These are phyloP conservation scores for Carpatolechia fugitivella DNA, from an alignment of 2,888 invertebrate genomes.

Conservation along the genomic window DNA sequence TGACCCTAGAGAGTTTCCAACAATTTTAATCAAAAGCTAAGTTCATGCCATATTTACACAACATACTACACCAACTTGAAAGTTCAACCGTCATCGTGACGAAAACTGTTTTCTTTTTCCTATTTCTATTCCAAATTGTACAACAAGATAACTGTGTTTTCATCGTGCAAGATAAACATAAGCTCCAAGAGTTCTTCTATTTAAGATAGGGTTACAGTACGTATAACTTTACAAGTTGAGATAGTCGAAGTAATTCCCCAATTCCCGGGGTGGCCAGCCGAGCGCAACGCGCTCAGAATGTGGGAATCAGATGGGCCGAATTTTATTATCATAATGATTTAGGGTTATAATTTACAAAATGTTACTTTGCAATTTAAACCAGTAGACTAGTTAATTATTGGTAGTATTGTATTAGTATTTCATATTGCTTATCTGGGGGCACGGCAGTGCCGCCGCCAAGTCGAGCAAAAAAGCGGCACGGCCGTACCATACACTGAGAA, in stretches of 20 bases:
- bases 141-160: neutral
- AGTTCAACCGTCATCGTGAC: too few relatives aligned
- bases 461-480: too few relatives aligned
- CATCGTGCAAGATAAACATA: neutral
- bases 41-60: too few relatives aligned
- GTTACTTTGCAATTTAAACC: too few relatives aligned
- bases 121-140: neutral
- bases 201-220: slow-evolving; percentile 18
- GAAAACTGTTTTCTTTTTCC: neutral
- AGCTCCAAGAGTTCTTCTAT: slow-evolving; percentile 3
- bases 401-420: too few relatives aligned
- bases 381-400: too few relatives aligned
- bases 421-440: too few relatives aligned
- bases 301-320: slow-evolving; percentile 5
- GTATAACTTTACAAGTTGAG: slow-evolving; percentile 2
- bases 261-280: slow-evolving; percentile 24
- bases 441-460: too few relatives aligned
- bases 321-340: neutral
- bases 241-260: slow-evolving; percentile 22
- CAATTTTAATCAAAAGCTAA: too few relatives aligned
- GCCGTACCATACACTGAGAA: too few relatives aligned
- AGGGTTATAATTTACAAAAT: neutral
- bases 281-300: slow-evolving; percentile 17
- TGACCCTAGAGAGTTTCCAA: too few relatives aligned
- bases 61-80: too few relatives aligned